Evolutionary conservation across 2,797 vertebrate genomes (phyloP).

Genomic region (Hoplostethus mediterraneus): DNA sequence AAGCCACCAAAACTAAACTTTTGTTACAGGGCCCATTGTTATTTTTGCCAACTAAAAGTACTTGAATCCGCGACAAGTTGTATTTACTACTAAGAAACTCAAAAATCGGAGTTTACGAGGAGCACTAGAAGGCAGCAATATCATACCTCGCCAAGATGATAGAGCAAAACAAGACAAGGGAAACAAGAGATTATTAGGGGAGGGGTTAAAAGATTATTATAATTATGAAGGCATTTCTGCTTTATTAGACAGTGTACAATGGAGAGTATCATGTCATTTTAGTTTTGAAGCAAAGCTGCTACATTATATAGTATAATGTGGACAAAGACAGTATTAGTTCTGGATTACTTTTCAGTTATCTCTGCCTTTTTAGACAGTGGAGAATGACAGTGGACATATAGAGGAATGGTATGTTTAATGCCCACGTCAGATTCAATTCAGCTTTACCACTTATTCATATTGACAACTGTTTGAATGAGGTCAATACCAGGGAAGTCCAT

Average conservation of each 20-base stretch:
- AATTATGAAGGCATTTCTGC: neutral
- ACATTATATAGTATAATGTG: neutral
- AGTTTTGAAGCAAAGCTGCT: neutral
- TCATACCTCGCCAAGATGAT: neutral
- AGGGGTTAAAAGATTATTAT: neutral
- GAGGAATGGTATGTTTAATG: neutral
- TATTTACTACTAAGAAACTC: no score
- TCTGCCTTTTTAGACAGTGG: neutral
- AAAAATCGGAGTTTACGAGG: no score
- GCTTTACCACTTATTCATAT: conserved; percentile 58
- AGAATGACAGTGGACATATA: neutral
- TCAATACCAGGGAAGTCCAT: conserved; percentile 76
- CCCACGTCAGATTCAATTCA: neutral
- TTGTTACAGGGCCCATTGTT: no score
- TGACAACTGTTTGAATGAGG: conserved; percentile 69
- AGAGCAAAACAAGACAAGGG: neutral
- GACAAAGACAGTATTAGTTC: neutral
- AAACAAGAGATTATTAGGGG: neutral
- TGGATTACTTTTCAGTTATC: neutral
- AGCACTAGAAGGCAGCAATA: neutral
- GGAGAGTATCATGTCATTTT: neutral
- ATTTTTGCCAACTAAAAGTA: no score
- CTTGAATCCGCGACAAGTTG: no score
- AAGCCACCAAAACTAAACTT: no score
- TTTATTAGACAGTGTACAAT: neutral